These are phyloP conservation scores for rat (Rattus norvegicus) DNA, from an alignment of 2,113 vertebrate genomes.

Conservation along the genomic window GRCr8 NC_086026.1:70662001-70662500, in stretches of 20 bases:
- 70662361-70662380: background rate
- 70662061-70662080: background rate
- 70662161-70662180: background rate
- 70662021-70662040: background rate
- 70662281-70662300: background rate
- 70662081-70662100: background rate
- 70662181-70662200: background rate
- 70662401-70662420: background rate
- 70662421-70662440: background rate
- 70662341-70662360: background rate
- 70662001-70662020: background rate
- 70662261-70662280: rapidly evolving
- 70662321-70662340: background rate
- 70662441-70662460: background rate
- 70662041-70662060: background rate
- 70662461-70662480: background rate
- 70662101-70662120: background rate
- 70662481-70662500: conserved; percentile 3
- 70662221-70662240: background rate
- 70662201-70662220: background rate
- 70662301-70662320: background rate
- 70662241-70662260: background rate
- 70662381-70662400: background rate
- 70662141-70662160: background rate
- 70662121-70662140: background rate